phyloP scores from a whole-genome alignment of 2,797 vertebrate genomes.

The Manis crassicaudata region DNA sequence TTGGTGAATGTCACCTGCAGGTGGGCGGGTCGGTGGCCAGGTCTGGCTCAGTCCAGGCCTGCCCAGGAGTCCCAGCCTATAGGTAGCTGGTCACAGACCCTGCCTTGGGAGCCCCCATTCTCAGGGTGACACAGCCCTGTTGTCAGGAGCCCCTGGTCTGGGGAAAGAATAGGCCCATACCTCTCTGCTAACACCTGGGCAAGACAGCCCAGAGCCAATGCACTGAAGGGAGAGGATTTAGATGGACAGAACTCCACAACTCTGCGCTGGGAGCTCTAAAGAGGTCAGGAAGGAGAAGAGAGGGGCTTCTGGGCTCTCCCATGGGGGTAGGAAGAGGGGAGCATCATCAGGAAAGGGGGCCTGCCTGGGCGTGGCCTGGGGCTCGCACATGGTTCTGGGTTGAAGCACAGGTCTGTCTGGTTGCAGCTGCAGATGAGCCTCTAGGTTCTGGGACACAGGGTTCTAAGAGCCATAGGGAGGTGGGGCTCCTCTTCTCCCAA shows the following conservation, averaged over 20 bases:
- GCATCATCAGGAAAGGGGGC: background rate
- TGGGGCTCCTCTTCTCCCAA: background rate
- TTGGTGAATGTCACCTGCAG: constrained; percentile 97
- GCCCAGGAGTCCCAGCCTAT: background rate
- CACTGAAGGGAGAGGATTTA: background rate
- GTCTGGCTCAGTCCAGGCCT: background rate
- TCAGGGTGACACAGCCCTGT: background rate
- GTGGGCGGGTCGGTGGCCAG: background rate
- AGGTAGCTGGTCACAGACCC: background rate
- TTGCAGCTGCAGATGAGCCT: background rate
- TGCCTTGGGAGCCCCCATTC: background rate
- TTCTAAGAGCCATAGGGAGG: background rate
- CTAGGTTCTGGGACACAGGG: background rate
- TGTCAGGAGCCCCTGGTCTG: background rate
- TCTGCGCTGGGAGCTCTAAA: background rate
- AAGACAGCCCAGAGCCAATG: background rate
- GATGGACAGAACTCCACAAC: background rate
- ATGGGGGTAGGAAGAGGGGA: background rate
- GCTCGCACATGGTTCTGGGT: background rate
- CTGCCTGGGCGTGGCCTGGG: background rate
- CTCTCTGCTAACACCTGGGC: background rate
- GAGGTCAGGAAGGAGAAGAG: background rate
- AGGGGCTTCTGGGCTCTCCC: background rate
- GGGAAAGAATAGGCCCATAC: background rate
- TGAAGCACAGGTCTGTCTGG: background rate